A percentile compares a stretch with the other conserved stretches of the same genome.
phyloP scores from a whole-genome alignment of 2,888 invertebrate genomes.

The Ichneumon xanthorius region DNA sequence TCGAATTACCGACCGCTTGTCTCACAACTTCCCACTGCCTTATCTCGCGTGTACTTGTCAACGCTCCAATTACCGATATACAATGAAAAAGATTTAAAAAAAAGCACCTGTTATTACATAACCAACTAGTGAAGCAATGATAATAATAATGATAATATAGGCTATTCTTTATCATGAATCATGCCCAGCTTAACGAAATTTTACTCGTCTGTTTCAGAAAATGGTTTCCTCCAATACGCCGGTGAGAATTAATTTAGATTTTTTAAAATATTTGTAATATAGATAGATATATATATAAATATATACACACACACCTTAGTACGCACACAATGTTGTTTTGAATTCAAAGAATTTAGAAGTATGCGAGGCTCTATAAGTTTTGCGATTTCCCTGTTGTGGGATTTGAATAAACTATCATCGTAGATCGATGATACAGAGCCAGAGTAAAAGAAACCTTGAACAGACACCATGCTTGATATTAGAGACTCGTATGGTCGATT shows the following conservation, averaged over 20 bases:
- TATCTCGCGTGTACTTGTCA: not conserved
- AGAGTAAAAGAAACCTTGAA: constrained; percentile 78
- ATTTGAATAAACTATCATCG: constrained; percentile 54
- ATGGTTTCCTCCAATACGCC: constrained; percentile 83
- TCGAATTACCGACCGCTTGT: not conserved
- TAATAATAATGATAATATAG: constrained; percentile 59
- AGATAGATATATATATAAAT: not conserved
- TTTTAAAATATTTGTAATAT: not conserved
- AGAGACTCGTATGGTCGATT: constrained; percentile 78
- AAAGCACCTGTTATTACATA: constrained; percentile 69
- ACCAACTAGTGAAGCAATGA: constrained; percentile 31
- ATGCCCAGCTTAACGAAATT: not conserved
- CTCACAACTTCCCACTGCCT: not conserved
- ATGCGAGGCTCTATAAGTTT: constrained; percentile 70
- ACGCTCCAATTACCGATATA: not conserved
- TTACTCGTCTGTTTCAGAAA: constrained; percentile 77
- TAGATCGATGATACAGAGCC: constrained; percentile 72
- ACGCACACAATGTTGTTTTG: not conserved
- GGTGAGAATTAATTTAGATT: constrained; percentile 77
- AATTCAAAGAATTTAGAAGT: too few species aligned
- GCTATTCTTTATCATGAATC: constrained; percentile 24
- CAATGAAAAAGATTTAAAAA: constrained; percentile 23
- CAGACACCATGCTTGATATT: constrained; percentile 80
- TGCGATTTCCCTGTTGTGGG: constrained; percentile 67
- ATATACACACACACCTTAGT: not conserved